These are phyloP conservation scores for Venturia canescens DNA, from an alignment of 1,140 invertebrate genomes.

Conservation along the genomic window DNA sequence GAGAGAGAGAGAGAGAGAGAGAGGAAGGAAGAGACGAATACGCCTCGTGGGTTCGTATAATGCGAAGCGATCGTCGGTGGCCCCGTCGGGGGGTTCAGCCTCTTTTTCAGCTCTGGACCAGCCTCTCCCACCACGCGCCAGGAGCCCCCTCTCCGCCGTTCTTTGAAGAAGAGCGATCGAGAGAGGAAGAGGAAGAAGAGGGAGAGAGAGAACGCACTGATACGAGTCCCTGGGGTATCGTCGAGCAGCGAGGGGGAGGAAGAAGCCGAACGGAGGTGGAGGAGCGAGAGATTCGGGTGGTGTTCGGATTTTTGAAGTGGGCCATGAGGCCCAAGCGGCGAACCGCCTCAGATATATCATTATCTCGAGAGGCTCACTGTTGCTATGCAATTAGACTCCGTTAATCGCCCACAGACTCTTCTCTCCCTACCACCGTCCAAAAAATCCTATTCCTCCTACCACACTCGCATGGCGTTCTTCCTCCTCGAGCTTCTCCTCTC, in stretches of 20 bases:
- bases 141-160: too few relatives aligned
- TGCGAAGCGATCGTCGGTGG: too few relatives aligned
- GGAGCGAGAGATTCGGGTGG: background rate
- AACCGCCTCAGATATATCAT: conserved; percentile 67
- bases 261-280: background rate
- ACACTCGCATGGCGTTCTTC: background rate
- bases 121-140: too few relatives aligned
- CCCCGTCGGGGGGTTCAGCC: too few relatives aligned
- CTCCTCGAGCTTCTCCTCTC: background rate
- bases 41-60: too few relatives aligned
- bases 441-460: conserved; percentile 50
- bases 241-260: background rate
- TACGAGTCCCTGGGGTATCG: conserved; percentile 2
- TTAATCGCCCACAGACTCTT: conserved; percentile 66
- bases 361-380: conserved; percentile 72
- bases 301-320: conserved; percentile 63
- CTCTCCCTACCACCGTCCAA: background rate
- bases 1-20: background rate
- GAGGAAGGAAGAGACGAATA: too few relatives aligned
- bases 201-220: too few relatives aligned
- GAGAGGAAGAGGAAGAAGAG: too few relatives aligned
- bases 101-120: too few relatives aligned
- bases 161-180: too few relatives aligned
- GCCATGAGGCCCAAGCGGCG: conserved; percentile 64
- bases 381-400: conserved; percentile 76